phyloP scores from a whole-genome alignment of 2,888 invertebrate species.

The Oeneis ivallda region DNA sequence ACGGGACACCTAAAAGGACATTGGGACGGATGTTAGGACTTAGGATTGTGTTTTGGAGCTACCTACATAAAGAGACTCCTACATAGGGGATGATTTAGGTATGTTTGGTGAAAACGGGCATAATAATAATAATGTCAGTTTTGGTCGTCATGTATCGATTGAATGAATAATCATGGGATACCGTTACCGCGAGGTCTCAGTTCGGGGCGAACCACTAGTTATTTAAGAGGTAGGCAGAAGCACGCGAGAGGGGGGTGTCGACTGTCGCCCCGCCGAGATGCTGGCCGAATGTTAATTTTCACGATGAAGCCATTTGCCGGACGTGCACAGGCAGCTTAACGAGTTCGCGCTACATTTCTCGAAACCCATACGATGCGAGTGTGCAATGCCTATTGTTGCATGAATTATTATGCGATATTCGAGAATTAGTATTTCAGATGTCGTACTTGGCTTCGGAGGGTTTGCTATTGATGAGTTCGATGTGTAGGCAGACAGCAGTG shows the following conservation, averaged over 20 bases:
- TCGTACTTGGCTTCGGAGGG: constrained; percentile 13
- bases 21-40: no score
- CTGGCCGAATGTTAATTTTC: constrained; percentile 76
- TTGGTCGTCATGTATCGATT: no score
- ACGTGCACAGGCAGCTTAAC: constrained; percentile 69
- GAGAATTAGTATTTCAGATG: constrained; percentile 27
- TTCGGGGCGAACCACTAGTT: no score
- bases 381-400: constrained; percentile 64
- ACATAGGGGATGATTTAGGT: no score
- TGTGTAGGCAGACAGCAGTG: constrained; percentile 14
- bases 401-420: constrained; percentile 60
- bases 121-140: no score
- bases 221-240: constrained; percentile 46
- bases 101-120: no score
- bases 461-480: constrained; percentile 21
- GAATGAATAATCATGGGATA: no score
- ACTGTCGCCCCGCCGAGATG: constrained; percentile 49
- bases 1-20: no score
- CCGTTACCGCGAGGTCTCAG: no score
- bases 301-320: constrained; percentile 74
- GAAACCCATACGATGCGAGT: constrained; percentile 63
- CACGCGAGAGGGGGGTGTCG: constrained; percentile 40
- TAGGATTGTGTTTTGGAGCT: no score
- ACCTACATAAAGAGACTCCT: no score
- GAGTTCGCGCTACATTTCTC: constrained; percentile 65